phyloP scores from a whole-genome alignment of 2,797 vertebrate genomes.

The Premnoplex brunnescens region DNA sequence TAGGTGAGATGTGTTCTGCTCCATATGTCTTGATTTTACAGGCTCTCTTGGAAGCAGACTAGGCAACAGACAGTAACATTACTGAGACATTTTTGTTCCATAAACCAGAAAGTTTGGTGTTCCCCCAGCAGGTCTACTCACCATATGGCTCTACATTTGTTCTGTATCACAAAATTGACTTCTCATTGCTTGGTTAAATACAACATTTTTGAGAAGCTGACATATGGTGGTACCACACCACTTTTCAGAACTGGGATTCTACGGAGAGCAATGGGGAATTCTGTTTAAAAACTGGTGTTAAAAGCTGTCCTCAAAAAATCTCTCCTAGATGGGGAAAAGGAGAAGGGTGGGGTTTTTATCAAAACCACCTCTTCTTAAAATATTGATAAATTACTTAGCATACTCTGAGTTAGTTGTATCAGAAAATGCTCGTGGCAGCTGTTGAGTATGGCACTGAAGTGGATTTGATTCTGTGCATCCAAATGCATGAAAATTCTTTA shows the following conservation, averaged over 20 bases:
- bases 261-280: constrained; percentile 29
- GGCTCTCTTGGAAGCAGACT: constrained; percentile 1
- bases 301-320: constrained; percentile 11
- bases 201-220: constrained; percentile 33
- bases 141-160: constrained; percentile 68
- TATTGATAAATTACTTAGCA: constrained; percentile 1
- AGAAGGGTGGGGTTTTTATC: background rate
- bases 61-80: constrained; percentile 48
- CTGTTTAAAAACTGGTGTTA: constrained; percentile 28
- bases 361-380: background rate
- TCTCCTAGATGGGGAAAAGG: background rate
- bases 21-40: background rate
- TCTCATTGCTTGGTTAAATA: constrained; percentile 53
- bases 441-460: background rate
- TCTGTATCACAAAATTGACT: constrained; percentile 51
- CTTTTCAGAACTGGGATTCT: constrained; percentile 1
- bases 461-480: background rate
- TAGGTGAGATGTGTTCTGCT: background rate
- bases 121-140: constrained; percentile 50
- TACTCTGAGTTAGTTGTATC: background rate
- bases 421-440: background rate
- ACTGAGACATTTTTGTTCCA: constrained; percentile 1
- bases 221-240: constrained; percentile 15
- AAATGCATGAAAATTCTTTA: constrained; percentile 37
- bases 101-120: constrained; percentile 47